Conservation (phyloP, 2,797 vertebrate genomes). For the Anguilla anguilla region DNA sequence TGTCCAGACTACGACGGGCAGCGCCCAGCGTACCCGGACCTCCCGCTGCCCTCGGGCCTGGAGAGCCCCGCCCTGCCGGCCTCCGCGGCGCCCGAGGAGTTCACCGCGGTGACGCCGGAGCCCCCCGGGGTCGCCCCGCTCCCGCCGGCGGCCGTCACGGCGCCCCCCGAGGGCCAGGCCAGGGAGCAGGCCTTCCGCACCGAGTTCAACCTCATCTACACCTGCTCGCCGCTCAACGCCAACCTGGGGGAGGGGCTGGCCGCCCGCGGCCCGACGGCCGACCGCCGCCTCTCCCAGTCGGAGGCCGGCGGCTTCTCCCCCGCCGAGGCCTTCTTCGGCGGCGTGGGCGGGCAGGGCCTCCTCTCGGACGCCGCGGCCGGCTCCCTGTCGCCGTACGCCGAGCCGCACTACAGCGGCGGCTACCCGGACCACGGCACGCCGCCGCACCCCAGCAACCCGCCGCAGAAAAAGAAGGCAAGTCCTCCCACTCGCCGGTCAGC, state of each 20-base stretch:
- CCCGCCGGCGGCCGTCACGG: constrained; percentile 66
- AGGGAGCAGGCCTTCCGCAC: constrained; percentile 93
- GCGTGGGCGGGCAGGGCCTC: constrained; percentile 79
- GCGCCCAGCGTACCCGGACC: constrained; percentile 77
- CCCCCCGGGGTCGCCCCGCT: constrained; percentile 54
- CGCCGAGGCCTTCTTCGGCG: constrained; percentile 84
- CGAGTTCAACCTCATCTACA: constrained; percentile 99
- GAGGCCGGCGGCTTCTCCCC: constrained; percentile 83
- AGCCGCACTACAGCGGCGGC: constrained; percentile 75
- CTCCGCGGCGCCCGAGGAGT: constrained; percentile 76
- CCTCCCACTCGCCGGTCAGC: constrained; percentile 26
- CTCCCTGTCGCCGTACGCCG: constrained; percentile 84
- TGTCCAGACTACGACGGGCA: constrained; percentile 81
- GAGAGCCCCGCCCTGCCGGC: constrained; percentile 76
- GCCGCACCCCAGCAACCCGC: constrained; percentile 86
- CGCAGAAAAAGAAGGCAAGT: constrained; percentile 97
- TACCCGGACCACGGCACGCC: constrained; percentile 82
- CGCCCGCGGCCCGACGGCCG: constrained; percentile 68
- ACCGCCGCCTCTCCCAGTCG: constrained; percentile 81
- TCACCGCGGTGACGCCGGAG: constrained; percentile 56
- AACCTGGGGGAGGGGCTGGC: constrained; percentile 80
- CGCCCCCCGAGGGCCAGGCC: constrained; percentile 66
- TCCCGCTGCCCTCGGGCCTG: constrained; percentile 77
- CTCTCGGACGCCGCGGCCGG: constrained; percentile 80
- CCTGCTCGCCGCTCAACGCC: constrained; percentile 95